Conservation (phyloP, 2,113 vertebrate species). For the Ictalurus punctatus region DNA sequence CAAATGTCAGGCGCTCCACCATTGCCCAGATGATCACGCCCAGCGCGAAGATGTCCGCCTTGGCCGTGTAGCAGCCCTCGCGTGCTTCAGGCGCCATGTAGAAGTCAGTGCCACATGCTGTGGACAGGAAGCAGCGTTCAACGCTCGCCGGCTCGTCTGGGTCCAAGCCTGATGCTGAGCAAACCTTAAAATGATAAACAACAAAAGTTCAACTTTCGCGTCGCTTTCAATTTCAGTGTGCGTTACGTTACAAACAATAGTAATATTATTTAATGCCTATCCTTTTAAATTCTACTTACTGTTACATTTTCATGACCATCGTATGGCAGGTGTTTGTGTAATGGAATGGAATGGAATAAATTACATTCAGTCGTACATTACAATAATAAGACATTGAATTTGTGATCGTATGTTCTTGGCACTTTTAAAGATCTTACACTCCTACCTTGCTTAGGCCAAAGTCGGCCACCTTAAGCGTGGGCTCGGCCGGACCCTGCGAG, state of each 20-base stretch:
- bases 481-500: slow-evolving; percentile 82
- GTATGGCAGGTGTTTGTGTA: not conserved
- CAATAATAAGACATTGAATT: not conserved
- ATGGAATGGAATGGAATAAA: no score
- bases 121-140: slow-evolving; percentile 95
- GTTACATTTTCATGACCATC: not conserved
- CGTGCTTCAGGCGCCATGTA: slow-evolving; percentile 98
- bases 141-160: slow-evolving; percentile 89
- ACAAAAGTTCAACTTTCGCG: not conserved
- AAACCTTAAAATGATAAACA: slow-evolving; percentile 67
- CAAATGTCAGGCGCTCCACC: slow-evolving; percentile 94
- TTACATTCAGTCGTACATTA: not conserved
- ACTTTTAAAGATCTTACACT: not conserved
- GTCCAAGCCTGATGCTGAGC: slow-evolving; percentile 86
- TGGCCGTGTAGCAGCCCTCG: slow-evolving; percentile 97
- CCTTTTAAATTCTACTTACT: not conserved
- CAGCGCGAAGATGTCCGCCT: slow-evolving; percentile 95
- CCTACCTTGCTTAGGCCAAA: slow-evolving; percentile 88
- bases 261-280: not conserved
- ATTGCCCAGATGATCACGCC: slow-evolving; percentile 98
- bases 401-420: not conserved
- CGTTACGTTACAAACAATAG: not conserved
- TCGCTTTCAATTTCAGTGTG: not conserved
- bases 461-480: slow-evolving; percentile 93
- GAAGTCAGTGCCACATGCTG: slow-evolving; percentile 93